Conservation (phyloP, 2,113 vertebrate species). For the Ammodytes marinus region DNA sequence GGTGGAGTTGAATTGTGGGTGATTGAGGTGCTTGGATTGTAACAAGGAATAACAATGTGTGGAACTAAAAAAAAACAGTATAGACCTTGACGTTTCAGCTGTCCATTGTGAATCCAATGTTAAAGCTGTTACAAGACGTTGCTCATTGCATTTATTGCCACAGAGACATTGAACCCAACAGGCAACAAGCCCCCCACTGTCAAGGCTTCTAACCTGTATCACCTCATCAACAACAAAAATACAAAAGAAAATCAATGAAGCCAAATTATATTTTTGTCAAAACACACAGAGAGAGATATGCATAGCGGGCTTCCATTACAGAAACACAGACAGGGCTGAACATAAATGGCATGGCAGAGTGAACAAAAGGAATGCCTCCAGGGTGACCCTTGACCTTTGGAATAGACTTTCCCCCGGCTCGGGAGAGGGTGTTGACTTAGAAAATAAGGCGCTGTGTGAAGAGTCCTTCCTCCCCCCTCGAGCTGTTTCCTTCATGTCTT, state of each 20-base stretch:
- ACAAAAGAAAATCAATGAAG: slow-evolving; percentile 19
- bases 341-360: slow-evolving; percentile 51
- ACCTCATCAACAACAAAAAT: background rate
- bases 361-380: slow-evolving; percentile 79
- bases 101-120: no score
- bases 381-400: slow-evolving; percentile 79
- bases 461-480: slow-evolving; percentile 69
- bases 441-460: slow-evolving; percentile 77
- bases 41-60: no score
- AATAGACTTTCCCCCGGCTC: slow-evolving; percentile 75
- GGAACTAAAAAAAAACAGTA: background rate
- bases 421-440: slow-evolving; percentile 79
- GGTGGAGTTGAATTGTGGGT: background rate
- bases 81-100: no score
- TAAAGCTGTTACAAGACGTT: no score
- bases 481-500: slow-evolving; percentile 70
- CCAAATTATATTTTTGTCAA: slow-evolving; percentile 3
- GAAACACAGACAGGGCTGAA: slow-evolving; percentile 23
- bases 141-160: slow-evolving; percentile 11
- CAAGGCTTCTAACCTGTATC: slow-evolving; percentile 5
- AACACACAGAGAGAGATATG: background rate
- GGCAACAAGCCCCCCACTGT: background rate
- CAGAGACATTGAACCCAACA: background rate
- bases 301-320: background rate
- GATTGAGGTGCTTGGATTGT: background rate